Percentiles rank a stretch among this genome's conserved stretches.
These are phyloP conservation scores for Conops quadrifasciatus DNA, from an alignment of 2,888 invertebrate genomes.

Conservation along the genomic window DNA sequence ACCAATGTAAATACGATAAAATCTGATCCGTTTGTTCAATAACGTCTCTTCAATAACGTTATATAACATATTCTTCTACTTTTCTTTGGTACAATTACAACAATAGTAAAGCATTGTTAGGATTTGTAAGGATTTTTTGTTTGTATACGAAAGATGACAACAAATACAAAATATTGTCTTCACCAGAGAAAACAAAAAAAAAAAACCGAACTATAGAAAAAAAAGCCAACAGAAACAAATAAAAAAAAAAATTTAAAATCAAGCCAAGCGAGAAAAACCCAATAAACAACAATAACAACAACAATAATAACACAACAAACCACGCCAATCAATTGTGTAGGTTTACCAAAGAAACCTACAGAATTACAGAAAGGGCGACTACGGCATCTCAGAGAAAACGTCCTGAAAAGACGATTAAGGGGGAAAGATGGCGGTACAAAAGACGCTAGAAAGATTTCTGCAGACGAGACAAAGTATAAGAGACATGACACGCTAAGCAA, in stretches of 20 bases:
- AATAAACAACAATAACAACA: constrained; percentile 2
- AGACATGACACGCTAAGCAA: not conserved
- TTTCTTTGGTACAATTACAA: not conserved
- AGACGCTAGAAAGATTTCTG: not conserved
- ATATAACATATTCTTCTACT: not conserved
- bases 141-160: constrained; percentile 24
- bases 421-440: too few relatives aligned
- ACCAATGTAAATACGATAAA: constrained; percentile 1
- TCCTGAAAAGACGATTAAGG: not conserved
- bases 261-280: not conserved
- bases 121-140: constrained; percentile 24
- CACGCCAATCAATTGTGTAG: constrained; percentile 35
- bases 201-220: not conserved
- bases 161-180: constrained; percentile 34
- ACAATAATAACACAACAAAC: not conserved
- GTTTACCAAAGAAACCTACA: constrained; percentile 31
- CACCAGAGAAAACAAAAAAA: not conserved
- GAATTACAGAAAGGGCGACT: constrained; percentile 5
- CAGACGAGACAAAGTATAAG: not conserved
- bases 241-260: not conserved
- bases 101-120: not conserved
- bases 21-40: constrained; percentile 11
- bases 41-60: constrained; percentile 3
- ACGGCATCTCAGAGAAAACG: not conserved
- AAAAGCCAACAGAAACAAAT: not conserved